These are phyloP conservation scores for Trypoxylus dichotomus DNA, from an alignment of 1,140 invertebrate genomes.

Conservation along the genomic window DNA sequence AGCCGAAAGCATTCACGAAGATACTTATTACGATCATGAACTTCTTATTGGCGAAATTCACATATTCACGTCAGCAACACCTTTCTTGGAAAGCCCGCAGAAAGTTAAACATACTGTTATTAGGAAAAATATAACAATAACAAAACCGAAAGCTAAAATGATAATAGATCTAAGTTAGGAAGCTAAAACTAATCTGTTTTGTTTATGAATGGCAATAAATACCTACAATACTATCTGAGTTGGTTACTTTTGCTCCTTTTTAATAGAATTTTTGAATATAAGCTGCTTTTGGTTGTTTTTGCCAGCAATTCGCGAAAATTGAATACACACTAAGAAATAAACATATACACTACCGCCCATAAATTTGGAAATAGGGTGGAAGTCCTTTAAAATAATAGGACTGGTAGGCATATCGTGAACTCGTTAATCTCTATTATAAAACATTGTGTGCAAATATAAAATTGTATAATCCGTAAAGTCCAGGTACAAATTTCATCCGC, in stretches of 20 bases:
- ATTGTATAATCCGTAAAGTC: too few relatives aligned
- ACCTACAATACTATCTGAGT: neutral
- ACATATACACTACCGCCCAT: too few relatives aligned
- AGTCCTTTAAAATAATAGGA: too few relatives aligned
- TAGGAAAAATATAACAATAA: neutral
- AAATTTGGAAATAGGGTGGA: too few relatives aligned
- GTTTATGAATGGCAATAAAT: neutral
- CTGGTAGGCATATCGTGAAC: too few relatives aligned
- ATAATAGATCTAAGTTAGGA: neutral
- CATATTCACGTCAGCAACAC: neutral
- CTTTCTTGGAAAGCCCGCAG: neutral
- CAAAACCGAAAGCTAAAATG: neutral
- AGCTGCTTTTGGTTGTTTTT: too few relatives aligned
- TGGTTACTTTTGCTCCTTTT: neutral
- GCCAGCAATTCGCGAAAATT: too few relatives aligned
- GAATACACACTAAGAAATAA: too few relatives aligned
- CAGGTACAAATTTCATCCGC: too few relatives aligned
- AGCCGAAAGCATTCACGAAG: neutral
- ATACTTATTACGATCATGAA: neutral
- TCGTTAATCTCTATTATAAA: too few relatives aligned
- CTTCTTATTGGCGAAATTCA: neutral
- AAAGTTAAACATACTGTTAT: neutral
- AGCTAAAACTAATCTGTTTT: neutral
- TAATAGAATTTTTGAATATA: too few relatives aligned
- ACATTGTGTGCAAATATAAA: too few relatives aligned